Conservation (phyloP, 2,797 vertebrate species). For the Pristis pectinata region DNA sequence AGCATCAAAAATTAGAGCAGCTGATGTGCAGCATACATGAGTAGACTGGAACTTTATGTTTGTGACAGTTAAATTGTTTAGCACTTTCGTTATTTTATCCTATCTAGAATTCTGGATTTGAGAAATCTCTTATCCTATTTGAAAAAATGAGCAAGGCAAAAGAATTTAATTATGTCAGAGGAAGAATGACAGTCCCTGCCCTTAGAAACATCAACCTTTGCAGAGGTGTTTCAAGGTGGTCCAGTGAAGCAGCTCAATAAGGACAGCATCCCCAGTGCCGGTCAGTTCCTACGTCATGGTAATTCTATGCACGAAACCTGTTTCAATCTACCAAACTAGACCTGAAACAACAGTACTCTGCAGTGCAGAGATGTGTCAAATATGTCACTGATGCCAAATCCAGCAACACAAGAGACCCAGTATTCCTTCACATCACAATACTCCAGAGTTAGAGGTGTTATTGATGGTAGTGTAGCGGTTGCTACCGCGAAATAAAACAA, state of each 20-base stretch:
- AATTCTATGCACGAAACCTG: not conserved
- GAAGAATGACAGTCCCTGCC: not conserved
- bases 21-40: not conserved
- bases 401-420: not conserved
- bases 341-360: not conserved
- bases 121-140: not conserved
- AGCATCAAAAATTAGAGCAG: not conserved
- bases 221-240: not conserved
- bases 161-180: not conserved
- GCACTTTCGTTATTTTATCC: not conserved
- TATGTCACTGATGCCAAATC: not conserved
- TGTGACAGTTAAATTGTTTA: not conserved
- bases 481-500: too few species aligned
- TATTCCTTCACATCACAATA: not conserved
- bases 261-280: not conserved
- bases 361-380: not conserved
- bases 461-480: too few species aligned
- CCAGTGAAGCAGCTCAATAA: not conserved
- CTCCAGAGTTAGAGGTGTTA: too few species aligned
- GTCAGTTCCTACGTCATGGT: not conserved
- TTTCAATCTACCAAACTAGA: not conserved
- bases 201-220: not conserved
- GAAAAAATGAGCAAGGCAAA: not conserved
- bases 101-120: not conserved
- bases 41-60: not conserved